phyloP scores from a whole-genome alignment of 2,113 vertebrate genomes.

The Geococcyx californianus region DNA sequence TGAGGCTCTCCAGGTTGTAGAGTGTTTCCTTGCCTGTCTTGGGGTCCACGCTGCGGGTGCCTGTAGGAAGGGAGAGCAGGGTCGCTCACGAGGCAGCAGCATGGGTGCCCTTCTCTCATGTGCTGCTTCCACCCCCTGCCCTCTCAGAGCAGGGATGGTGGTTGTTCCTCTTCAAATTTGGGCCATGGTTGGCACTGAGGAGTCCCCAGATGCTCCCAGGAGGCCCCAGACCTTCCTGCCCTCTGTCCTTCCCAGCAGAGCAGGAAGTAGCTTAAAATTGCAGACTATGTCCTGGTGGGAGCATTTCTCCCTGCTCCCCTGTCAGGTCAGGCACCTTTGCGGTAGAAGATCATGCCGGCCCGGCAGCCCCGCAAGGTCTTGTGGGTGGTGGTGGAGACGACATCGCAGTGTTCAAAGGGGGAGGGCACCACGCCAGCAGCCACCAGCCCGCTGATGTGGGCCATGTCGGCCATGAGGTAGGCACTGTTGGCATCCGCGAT shows the following conservation, averaged over 20 bases:
- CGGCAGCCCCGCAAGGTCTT: slow-evolving; percentile 95
- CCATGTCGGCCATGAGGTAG: slow-evolving; percentile 94
- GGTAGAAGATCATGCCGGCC: slow-evolving; percentile 92
- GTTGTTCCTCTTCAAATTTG: neutral
- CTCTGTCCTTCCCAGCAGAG: neutral
- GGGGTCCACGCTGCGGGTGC: slow-evolving; percentile 85
- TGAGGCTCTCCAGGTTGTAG: slow-evolving; percentile 90
- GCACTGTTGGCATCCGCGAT: slow-evolving; percentile 87
- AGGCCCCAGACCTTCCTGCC: neutral
- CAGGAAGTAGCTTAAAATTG: neutral
- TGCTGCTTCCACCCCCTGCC: neutral
- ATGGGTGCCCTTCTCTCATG: accelerated
- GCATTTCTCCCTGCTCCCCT: accelerated
- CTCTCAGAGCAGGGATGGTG: neutral
- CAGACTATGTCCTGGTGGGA: accelerated
- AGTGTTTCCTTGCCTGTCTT: slow-evolving; percentile 88
- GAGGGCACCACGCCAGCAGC: slow-evolving; percentile 89
- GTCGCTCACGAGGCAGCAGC: accelerated
- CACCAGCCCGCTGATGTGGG: slow-evolving; percentile 95
- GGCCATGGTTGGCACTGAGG: accelerated
- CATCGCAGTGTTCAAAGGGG: slow-evolving; percentile 89
- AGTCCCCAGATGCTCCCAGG: neutral
- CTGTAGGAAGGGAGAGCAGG: slow-evolving; percentile 50
- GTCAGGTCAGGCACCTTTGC: slow-evolving; percentile 79
- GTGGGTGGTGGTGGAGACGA: slow-evolving; percentile 95